These are phyloP conservation scores for Drosophila sordidula DNA, from an alignment of 2,888 invertebrate species.

Conservation along the genomic window DNA sequence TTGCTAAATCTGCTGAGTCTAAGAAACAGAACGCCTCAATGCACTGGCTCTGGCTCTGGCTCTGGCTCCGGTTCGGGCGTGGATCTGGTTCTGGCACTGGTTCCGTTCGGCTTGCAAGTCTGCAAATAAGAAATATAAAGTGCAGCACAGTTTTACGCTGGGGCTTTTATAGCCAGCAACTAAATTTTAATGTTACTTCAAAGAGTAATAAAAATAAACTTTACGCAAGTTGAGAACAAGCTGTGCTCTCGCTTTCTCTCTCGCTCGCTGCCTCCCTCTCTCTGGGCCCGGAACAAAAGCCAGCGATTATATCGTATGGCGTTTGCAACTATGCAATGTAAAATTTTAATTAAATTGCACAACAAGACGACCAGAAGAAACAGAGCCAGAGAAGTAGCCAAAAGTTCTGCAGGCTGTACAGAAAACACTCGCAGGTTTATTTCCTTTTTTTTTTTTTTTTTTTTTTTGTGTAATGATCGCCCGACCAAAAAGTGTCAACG, in stretches of 20 bases:
- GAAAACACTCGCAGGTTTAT: slow-evolving; percentile 14
- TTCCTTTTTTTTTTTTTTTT: slow-evolving; percentile 1
- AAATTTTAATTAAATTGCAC: slow-evolving; percentile 75
- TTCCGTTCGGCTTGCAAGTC: slow-evolving; percentile 36
- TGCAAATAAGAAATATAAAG: slow-evolving; percentile 72
- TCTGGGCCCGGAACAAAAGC: slow-evolving; percentile 45
- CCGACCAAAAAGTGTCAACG: slow-evolving; percentile 57
- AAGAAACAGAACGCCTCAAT: slow-evolving; percentile 58
- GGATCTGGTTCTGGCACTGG: slow-evolving; percentile 11
- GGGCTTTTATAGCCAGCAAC: slow-evolving; percentile 73
- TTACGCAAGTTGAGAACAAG: slow-evolving; percentile 71
- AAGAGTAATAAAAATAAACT: slow-evolving; percentile 80
- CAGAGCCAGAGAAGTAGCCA: neutral
- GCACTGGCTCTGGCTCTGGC: slow-evolving; percentile 11
- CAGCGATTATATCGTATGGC: slow-evolving; percentile 30
- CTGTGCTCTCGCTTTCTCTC: slow-evolving; percentile 4
- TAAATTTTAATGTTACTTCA: slow-evolving; percentile 79
- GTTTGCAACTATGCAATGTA: slow-evolving; percentile 59
- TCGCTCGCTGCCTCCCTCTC: neutral
- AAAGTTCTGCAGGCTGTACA: neutral
- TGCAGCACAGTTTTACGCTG: slow-evolving; percentile 69
- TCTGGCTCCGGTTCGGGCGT: slow-evolving; percentile 10
- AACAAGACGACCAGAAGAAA: slow-evolving; percentile 23
- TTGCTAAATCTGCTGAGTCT: slow-evolving; percentile 80
- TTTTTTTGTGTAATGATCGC: slow-evolving; percentile 5